A percentile compares a stretch with the other conserved stretches of the same genome.
These are phyloP conservation scores for Sciurus niger DNA, from an alignment of 2,113 vertebrate species.

Conservation along the genomic window DNA sequence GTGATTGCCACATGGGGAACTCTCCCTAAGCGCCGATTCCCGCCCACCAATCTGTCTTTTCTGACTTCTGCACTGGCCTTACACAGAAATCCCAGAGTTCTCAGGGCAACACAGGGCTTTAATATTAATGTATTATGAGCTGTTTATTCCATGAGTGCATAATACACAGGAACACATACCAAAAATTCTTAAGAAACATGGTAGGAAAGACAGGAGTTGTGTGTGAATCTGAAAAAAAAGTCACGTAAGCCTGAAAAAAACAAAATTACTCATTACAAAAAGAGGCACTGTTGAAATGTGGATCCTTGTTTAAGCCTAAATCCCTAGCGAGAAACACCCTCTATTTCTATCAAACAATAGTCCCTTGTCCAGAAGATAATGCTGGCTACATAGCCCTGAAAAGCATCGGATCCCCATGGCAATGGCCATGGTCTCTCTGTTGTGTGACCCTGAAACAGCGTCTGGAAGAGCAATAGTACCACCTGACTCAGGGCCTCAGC, in stretches of 20 bases:
- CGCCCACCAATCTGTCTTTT: too few species aligned
- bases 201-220: conserved; percentile 5
- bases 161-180: neutral
- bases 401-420: conserved; percentile 60
- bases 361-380: conserved; percentile 77
- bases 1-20: neutral
- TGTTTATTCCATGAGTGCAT: neutral
- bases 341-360: conserved; percentile 72
- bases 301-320: conserved; percentile 65
- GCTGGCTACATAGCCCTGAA: conserved; percentile 67
- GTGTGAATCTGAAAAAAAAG: conserved; percentile 51
- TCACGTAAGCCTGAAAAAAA: neutral
- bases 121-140: neutral
- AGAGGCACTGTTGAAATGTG: conserved; percentile 69
- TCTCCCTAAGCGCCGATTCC: neutral
- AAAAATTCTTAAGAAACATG: conserved; percentile 57
- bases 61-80: too few species aligned
- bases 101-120: neutral
- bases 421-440: conserved; percentile 7
- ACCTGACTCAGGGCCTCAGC: conserved; percentile 13
- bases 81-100: neutral
- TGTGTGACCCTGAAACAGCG: neutral
- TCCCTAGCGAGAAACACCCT: conserved; percentile 71
- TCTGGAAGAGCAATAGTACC: neutral
- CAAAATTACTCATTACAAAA: conserved; percentile 50